Evolutionary conservation across 2,797 vertebrate species (phyloP).

Genomic region (Alectoris magna): DNA sequence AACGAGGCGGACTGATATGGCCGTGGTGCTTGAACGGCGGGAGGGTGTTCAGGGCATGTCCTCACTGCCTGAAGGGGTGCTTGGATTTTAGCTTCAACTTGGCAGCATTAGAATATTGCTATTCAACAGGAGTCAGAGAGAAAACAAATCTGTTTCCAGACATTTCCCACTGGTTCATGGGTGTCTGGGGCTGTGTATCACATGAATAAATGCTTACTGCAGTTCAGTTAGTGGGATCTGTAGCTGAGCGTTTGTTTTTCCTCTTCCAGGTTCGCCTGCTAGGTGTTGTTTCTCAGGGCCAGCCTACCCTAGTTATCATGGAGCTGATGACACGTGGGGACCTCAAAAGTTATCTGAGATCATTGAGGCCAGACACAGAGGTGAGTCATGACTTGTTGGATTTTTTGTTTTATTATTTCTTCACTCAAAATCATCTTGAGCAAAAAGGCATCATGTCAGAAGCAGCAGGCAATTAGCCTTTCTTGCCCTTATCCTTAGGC

Average conservation of each 20-base stretch:
- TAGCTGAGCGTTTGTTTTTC: background rate
- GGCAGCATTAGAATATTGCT: accelerated
- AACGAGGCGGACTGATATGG: accelerated
- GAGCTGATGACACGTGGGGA: slow-evolving; percentile 98
- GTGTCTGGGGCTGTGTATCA: background rate
- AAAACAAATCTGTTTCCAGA: background rate
- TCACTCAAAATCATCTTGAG: slow-evolving; percentile 1
- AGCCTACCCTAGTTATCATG: slow-evolving; percentile 98
- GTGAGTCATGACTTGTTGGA: slow-evolving; percentile 74
- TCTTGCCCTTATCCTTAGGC: slow-evolving; percentile 23
- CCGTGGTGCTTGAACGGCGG: background rate
- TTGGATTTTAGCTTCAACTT: background rate
- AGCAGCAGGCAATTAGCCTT: slow-evolving; percentile 48
- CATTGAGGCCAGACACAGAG: slow-evolving; percentile 91
- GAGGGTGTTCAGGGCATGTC: accelerated
- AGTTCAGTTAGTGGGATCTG: background rate
- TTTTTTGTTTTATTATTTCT: background rate
- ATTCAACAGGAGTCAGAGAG: background rate
- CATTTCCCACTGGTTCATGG: background rate
- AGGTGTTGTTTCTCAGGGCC: slow-evolving; percentile 98
- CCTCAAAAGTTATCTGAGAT: slow-evolving; percentile 96
- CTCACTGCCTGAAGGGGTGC: background rate
- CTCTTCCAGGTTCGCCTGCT: slow-evolving; percentile 90
- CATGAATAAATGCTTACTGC: background rate
- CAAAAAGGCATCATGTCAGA: background rate